A percentile compares a stretch with the other conserved stretches of the same genome.
phyloP scores from a whole-genome alignment of 1,140 invertebrate genomes.

The Sycophaga agraensis region DNA sequence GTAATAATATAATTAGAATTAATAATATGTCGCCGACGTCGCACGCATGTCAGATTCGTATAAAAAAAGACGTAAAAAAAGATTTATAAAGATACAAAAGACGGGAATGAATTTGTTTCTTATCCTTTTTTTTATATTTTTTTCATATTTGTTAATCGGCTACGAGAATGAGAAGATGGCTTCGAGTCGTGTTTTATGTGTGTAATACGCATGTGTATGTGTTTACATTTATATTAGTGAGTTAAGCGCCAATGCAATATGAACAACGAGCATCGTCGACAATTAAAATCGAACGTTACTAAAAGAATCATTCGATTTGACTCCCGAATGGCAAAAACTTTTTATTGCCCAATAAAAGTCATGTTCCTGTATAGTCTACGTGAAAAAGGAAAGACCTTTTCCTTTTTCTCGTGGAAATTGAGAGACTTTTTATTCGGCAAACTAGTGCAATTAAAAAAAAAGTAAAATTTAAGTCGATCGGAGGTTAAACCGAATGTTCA shows the following conservation, averaged over 20 bases:
- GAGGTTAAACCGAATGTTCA: not conserved
- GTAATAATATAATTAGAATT: constrained; percentile 38
- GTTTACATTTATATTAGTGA: constrained; percentile 27
- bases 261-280: constrained; percentile 25
- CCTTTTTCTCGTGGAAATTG: not conserved
- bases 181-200: constrained; percentile 5
- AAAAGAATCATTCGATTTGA: not conserved
- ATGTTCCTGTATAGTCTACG: not conserved
- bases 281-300: constrained; percentile 23
- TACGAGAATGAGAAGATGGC: constrained; percentile 22
- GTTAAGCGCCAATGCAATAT: constrained; percentile 28
- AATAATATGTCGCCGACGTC: constrained; percentile 25
- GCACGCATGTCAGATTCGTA: constrained; percentile 21
- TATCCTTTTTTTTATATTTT: constrained; percentile 10
- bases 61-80: constrained; percentile 29
- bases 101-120: constrained; percentile 26
- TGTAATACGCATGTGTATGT: not conserved
- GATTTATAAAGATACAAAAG: constrained; percentile 27
- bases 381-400: not conserved
- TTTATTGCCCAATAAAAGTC: not conserved
- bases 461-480: not conserved
- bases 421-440: not conserved
- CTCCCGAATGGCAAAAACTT: not conserved
- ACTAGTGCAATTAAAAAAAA: not conserved
- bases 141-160: constrained; percentile 15